phyloP scores from a whole-genome alignment of 2,797 vertebrate species.

The Falco biarmicus region DNA sequence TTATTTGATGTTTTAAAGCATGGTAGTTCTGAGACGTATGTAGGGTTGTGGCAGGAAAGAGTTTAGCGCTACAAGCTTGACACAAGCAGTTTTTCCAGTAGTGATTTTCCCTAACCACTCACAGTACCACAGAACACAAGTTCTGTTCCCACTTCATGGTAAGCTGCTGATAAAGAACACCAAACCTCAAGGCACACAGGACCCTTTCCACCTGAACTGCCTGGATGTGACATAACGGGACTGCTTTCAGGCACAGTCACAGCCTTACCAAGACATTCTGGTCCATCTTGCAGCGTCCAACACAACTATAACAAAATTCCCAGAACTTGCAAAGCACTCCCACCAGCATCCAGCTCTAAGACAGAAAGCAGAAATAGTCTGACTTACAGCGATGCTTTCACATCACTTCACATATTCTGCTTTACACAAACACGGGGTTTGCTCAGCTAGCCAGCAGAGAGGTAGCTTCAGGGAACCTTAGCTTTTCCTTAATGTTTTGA shows the following conservation, averaged over 20 bases:
- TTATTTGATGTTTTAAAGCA: background rate
- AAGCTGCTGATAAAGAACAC: background rate
- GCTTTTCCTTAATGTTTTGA: background rate
- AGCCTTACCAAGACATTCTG: background rate
- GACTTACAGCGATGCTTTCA: background rate
- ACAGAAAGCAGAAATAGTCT: background rate
- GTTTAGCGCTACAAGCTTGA: background rate
- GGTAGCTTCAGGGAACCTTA: background rate
- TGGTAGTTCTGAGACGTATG: rapidly evolving
- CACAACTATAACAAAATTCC: background rate
- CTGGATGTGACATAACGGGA: background rate
- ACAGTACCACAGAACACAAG: background rate
- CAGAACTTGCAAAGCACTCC: background rate
- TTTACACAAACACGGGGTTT: background rate
- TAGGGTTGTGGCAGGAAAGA: background rate
- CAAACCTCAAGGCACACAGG: background rate
- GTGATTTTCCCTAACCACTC: background rate
- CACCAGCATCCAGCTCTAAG: background rate
- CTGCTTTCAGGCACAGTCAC: background rate
- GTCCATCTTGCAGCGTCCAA: background rate
- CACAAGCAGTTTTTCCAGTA: background rate
- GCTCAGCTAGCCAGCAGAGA: background rate
- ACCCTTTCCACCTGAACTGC: background rate
- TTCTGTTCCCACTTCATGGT: background rate
- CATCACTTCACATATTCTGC: background rate